Evolutionary conservation across 1,140 invertebrate genomes (phyloP).

Genomic region (Xylocopa sonorina): DNA sequence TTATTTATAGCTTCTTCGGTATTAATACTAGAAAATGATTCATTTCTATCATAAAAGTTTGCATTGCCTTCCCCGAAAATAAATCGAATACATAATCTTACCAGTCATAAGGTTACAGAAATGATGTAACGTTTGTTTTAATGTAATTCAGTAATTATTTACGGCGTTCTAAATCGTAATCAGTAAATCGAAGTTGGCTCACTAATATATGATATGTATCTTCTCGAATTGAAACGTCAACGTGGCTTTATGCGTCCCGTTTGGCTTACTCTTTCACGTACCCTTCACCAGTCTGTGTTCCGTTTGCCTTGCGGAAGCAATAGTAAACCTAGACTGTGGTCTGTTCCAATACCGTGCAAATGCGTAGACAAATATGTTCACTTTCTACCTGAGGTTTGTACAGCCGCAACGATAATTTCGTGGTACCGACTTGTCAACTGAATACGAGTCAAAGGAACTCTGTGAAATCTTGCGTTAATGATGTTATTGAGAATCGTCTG

Average conservation of each 20-base stretch:
- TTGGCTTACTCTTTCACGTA: slow-evolving; percentile 29
- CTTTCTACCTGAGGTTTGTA: slow-evolving; percentile 16
- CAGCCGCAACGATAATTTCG: not conserved
- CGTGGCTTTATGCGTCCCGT: slow-evolving; percentile 4
- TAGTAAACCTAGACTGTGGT: slow-evolving; percentile 25
- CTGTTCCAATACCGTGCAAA: slow-evolving; percentile 35
- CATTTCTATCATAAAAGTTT: no score
- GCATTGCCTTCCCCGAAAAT: no score
- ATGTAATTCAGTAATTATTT: no score
- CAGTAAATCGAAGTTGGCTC: not conserved
- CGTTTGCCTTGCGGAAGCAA: slow-evolving; percentile 29
- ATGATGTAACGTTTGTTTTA: no score
- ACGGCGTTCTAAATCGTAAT: no score
- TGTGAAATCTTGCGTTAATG: no score
- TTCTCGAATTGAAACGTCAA: not conserved
- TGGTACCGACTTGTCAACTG: not conserved
- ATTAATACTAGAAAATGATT: no score
- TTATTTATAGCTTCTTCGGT: no score
- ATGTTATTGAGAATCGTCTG: no score
- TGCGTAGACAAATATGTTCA: slow-evolving; percentile 30
- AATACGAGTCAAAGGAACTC: not conserved
- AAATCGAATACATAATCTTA: no score
- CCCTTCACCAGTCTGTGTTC: not conserved
- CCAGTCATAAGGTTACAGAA: no score
- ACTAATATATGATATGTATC: no score